phyloP scores from a whole-genome alignment of 2,797 vertebrate species.

The Morelia viridis region DNA sequence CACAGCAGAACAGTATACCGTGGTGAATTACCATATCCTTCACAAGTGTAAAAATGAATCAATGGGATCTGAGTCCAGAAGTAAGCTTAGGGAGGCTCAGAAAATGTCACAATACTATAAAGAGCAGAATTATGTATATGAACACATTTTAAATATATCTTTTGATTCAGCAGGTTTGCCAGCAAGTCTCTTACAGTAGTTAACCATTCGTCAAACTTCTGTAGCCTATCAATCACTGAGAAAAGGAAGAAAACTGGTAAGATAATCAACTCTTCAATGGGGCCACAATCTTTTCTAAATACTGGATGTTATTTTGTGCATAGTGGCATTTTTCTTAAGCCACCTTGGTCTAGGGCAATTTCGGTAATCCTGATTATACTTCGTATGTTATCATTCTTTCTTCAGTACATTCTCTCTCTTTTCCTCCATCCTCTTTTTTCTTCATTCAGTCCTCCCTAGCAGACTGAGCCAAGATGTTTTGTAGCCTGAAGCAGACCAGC shows the following conservation, averaged over 20 bases:
- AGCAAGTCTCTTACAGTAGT: not conserved
- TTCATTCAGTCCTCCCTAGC: not conserved
- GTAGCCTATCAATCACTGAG: not conserved
- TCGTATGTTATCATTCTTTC: not conserved
- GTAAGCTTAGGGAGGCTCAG: slow-evolving; percentile 34
- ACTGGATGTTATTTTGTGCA: not conserved
- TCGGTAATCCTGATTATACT: not conserved
- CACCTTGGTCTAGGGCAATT: not conserved
- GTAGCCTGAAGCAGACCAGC: not conserved
- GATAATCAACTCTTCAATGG: not conserved
- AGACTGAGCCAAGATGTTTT: not conserved
- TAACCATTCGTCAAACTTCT: not conserved
- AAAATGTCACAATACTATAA: not conserved
- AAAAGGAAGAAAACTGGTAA: not conserved
- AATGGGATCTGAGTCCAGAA: slow-evolving; percentile 9
- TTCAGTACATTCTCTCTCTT: not conserved
- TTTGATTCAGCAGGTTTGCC: not conserved
- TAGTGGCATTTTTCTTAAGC: not conserved
- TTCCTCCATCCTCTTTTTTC: not conserved
- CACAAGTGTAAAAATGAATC: slow-evolving; percentile 27
- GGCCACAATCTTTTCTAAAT: not conserved
- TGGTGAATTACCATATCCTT: slow-evolving; percentile 31
- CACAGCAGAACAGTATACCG: slow-evolving; percentile 25
- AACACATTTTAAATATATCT: not conserved
- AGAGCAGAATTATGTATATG: not conserved